Evolutionary conservation across 2,113 vertebrate genomes (phyloP).

Genomic region (Tragelaphus imberbis): DNA sequence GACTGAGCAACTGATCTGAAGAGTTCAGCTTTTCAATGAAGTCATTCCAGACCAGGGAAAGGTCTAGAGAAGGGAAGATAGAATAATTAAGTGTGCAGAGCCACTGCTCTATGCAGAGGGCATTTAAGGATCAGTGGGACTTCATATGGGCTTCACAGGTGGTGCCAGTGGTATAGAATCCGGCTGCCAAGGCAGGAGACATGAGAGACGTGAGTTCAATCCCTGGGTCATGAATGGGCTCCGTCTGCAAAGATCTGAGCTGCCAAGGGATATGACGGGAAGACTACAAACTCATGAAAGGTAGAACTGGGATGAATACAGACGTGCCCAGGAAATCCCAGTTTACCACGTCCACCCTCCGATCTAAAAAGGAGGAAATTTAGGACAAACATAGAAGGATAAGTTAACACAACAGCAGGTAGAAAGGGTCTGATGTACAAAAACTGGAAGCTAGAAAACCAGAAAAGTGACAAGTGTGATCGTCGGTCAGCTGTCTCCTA

Average conservation of each 20-base stretch:
- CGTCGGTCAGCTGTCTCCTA: fast-evolving
- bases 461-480: background rate
- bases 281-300: background rate
- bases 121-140: background rate
- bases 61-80: background rate
- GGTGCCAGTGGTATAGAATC: background rate
- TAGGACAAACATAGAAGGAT: background rate
- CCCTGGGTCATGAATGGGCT: background rate
- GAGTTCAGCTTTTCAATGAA: background rate
- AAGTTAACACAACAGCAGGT: background rate
- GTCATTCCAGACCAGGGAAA: background rate
- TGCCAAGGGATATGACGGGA: background rate
- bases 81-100: background rate
- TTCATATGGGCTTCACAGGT: background rate
- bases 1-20: background rate
- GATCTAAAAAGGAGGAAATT: background rate
- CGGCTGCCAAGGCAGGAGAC: background rate
- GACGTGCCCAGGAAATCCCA: background rate
- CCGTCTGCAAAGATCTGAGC: background rate
- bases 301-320: background rate
- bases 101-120: too few species aligned
- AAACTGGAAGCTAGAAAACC: background rate
- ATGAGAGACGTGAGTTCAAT: fast-evolving
- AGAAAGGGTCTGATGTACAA: fast-evolving
- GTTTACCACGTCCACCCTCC: fast-evolving